Evolutionary conservation across 2,113 vertebrate species (phyloP).

Genomic region (Sinocyclocheilus rhinocerous): DNA sequence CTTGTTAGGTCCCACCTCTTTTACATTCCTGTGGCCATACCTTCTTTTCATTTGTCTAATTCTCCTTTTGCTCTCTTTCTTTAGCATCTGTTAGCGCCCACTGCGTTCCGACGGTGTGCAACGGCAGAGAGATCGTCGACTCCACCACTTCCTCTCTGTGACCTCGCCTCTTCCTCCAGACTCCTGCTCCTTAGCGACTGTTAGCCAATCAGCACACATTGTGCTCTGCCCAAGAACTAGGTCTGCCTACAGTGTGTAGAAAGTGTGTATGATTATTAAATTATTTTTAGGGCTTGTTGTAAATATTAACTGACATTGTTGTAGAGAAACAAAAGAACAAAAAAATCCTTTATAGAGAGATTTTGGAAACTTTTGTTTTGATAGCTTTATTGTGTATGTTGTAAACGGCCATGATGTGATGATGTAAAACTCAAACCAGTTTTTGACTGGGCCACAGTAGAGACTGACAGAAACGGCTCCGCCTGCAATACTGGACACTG

Average conservation of each 20-base stretch:
- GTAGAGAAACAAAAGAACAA: conserved; percentile 82
- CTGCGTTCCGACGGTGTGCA: conserved; percentile 92
- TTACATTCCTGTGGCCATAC: background rate
- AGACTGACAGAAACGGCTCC: conserved; percentile 75
- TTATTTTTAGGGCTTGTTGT: conserved; percentile 97
- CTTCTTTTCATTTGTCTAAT: background rate
- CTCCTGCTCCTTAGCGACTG: conserved; percentile 81
- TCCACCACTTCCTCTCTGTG: conserved; percentile 98
- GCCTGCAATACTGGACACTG: conserved; percentile 84
- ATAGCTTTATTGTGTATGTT: conserved; percentile 79
- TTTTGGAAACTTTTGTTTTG: conserved; percentile 87
- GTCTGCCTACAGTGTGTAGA: conserved; percentile 79
- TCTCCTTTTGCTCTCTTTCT: conserved; percentile 53
- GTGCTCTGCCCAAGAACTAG: conserved; percentile 74
- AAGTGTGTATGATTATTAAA: conserved; percentile 86
- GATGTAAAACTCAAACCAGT: conserved; percentile 66
- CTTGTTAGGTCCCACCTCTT: background rate
- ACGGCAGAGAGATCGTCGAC: conserved; percentile 97
- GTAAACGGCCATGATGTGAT: conserved; percentile 86
- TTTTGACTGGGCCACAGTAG: conserved; percentile 61
- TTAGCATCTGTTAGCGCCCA: conserved; percentile 88
- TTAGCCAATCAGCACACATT: conserved; percentile 83
- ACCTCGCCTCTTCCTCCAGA: conserved; percentile 63
- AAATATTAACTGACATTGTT: conserved; percentile 88
- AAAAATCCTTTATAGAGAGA: conserved; percentile 85